Evolutionary conservation across 1,140 invertebrate species (phyloP).

Genomic region (Fopius arisanus): DNA sequence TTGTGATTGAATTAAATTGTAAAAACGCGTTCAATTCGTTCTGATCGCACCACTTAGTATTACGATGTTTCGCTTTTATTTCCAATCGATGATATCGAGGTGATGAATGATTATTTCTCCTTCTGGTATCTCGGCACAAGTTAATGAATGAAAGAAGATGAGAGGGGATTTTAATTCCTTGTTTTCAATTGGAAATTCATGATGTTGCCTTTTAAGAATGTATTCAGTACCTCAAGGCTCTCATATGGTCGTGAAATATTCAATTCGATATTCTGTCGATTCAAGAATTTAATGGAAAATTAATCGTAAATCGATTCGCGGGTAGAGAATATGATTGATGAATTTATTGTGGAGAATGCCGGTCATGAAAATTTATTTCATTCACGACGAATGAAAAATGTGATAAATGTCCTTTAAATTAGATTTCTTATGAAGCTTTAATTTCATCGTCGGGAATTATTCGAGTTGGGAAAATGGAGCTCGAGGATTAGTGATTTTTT

Average conservation of each 20-base stretch:
- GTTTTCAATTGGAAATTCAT: constrained; percentile 7
- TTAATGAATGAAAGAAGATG: not conserved
- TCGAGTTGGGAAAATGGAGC: constrained; percentile 16
- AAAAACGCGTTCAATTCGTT: not conserved
- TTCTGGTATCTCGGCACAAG: not conserved
- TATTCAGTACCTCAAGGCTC: constrained; percentile 11
- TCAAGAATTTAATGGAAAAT: not conserved
- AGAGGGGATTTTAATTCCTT: not conserved
- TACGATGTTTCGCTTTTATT: not conserved
- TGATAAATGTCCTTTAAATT: constrained; percentile 38
- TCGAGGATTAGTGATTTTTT: constrained; percentile 16
- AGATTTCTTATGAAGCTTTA: constrained; percentile 37
- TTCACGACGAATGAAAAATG: constrained; percentile 34
- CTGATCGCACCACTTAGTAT: not conserved
- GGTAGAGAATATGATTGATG: not conserved
- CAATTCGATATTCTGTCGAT: not conserved
- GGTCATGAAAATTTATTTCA: constrained; percentile 28
- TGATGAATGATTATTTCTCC: not conserved
- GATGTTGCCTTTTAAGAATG: constrained; percentile 2
- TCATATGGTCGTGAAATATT: constrained; percentile 2
- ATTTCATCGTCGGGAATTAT: constrained; percentile 27
- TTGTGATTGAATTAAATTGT: not conserved
- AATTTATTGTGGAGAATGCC: constrained; percentile 14
- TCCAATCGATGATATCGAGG: not conserved
- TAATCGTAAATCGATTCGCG: not conserved